Base-by-base conservation (phyloP, 2,888 invertebrate species). In the Tuta absoluta region DNA sequence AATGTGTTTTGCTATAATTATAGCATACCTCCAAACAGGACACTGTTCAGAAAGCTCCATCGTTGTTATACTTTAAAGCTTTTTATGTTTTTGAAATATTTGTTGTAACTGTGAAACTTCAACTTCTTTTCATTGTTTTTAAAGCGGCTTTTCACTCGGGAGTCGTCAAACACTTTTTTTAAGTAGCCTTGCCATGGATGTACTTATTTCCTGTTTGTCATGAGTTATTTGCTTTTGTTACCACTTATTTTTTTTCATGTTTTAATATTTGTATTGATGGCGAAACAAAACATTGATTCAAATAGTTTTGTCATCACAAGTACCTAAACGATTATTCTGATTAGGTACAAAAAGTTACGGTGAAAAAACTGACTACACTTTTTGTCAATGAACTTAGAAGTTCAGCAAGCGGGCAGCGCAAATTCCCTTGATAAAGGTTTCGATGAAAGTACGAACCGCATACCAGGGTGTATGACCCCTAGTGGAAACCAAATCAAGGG, bases 401-500 rank as follows among this genome's bases (percentile, higher is more conserved):
- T 14, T 24, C 3, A 57, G 14, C 14, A 17, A 12, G n/a, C 19
- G 21, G 37, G 59, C 24, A 41, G 24, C 45, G 41, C 45, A 24
- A 61, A 4, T 57, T 23, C 79, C 84, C 80, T 85, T 84, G 83
- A 85, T 82, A 81, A 75, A 75, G 84, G 81, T 84, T 86, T 75
- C 81, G 80, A 81, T 72, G 71, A 71, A 69, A 77, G 65, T 76
- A 72, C 72, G 69, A 74, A 72, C 73, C 75, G 76, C 68, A 74
- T 78, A 87, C 77, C 91, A 93, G 93, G 93, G 93, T 92, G 86
- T 91, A 92, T 92, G 93, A 93, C 92, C 94, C 93, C 93, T 93
- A 93, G 93, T 94, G 95, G 94, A 95, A 95, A 95, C 95, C 95
- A 95, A 95, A 95, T 95, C 95, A 94, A 94, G 92, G 93, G 92